Percentiles rank a stretch among this genome's conserved stretches.
Evolutionary conservation across 2,888 invertebrate species (phyloP).

Genomic region (Melanargia galathea): DNA sequence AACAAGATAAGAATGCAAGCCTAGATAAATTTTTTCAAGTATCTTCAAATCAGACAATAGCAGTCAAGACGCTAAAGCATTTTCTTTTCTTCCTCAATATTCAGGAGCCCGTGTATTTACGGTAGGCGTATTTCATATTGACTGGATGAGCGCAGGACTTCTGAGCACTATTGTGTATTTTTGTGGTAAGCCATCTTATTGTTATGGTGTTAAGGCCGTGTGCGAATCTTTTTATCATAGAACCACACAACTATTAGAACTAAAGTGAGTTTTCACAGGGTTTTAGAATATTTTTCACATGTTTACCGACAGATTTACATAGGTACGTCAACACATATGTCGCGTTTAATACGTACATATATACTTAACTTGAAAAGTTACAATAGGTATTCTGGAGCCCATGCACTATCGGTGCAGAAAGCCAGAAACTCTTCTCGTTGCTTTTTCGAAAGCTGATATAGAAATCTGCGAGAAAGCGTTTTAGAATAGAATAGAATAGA

Average conservation of each 20-base stretch:
- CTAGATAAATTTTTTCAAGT: slow-evolving; percentile 27
- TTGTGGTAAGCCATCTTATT: slow-evolving; percentile 5
- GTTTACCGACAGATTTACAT: too few species aligned
- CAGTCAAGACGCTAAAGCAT: slow-evolving; percentile 15
- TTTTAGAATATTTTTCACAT: too few species aligned
- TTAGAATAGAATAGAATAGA: too few species aligned
- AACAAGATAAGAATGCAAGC: neutral
- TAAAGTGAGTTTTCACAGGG: neutral
- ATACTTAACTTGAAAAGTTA: too few species aligned
- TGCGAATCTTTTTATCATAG: too few species aligned
- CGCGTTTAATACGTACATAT: too few species aligned
- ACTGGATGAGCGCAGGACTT: slow-evolving; percentile 19
- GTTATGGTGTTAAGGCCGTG: slow-evolving; percentile 1
- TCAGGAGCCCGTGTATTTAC: slow-evolving; percentile 32
- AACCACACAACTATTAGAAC: neutral
- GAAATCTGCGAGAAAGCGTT: too few species aligned
- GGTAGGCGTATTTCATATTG: slow-evolving; percentile 25
- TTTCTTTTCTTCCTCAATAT: slow-evolving; percentile 28
- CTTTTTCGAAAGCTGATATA: too few species aligned
- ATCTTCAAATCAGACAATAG: slow-evolving; percentile 25
- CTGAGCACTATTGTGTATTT: slow-evolving; percentile 11
- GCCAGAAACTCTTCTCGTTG: too few species aligned
- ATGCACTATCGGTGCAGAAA: too few species aligned
- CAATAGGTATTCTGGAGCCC: too few species aligned
- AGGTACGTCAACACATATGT: too few species aligned